Conservation (phyloP, 1,140 invertebrate genomes). For the Tetranychus cinnabarinus region DNA sequence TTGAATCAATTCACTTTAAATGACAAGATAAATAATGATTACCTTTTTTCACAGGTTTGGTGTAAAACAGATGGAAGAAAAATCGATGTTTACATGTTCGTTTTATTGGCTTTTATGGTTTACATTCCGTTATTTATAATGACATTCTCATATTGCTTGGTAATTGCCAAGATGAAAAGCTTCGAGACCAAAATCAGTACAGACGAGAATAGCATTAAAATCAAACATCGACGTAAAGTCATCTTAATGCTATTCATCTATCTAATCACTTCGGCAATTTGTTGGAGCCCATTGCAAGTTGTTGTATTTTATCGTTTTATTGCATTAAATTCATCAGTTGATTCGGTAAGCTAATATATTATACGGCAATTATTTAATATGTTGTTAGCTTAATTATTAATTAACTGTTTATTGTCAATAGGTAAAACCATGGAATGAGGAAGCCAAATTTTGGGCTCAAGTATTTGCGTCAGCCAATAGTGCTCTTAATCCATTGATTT, state of each 20-base stretch:
- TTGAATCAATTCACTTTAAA: not conserved
- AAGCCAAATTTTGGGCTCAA: not conserved
- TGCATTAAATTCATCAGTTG: not conserved
- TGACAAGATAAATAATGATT: too few relatives aligned
- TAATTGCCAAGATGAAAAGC: constrained; percentile 32
- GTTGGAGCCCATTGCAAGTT: constrained; percentile 35
- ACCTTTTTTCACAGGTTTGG: constrained; percentile 26
- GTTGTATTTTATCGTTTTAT: constrained; percentile 6
- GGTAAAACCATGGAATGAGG: not conserved
- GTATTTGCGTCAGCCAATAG: not conserved
- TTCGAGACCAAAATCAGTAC: constrained; percentile 29
- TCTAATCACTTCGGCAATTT: constrained; percentile 34
- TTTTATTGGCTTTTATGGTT: constrained; percentile 37
- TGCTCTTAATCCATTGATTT: constrained; percentile 16
- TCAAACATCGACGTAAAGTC: constrained; percentile 34
- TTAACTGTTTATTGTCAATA: not conserved
- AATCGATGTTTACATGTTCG: constrained; percentile 38
- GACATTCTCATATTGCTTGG: constrained; percentile 35
- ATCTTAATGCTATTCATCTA: constrained; percentile 42
- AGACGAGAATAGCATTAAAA: constrained; percentile 25
- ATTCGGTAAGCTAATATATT: not conserved
- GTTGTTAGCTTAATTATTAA: not conserved
- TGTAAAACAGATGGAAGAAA: constrained; percentile 37
- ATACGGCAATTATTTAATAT: not conserved
- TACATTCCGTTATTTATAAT: constrained; percentile 43